A percentile compares a stretch with the other conserved stretches of the same genome.
These are phyloP conservation scores for Hirudo medicinalis DNA, from an alignment of 1,140 invertebrate species.

Conservation along the genomic window DNA sequence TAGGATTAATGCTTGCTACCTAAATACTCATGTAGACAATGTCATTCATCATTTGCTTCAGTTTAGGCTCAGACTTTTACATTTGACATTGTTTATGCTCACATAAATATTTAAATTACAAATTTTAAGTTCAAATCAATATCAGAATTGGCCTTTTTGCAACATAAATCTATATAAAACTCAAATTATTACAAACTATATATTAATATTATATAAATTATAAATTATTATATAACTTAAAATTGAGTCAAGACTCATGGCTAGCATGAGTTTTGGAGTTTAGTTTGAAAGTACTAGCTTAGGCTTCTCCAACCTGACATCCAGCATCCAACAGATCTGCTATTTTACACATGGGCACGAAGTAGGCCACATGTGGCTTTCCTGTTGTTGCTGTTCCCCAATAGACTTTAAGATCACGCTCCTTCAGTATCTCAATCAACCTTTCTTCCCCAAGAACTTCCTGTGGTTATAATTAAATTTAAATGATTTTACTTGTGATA, in stretches of 20 bases:
- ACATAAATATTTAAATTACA: background rate
- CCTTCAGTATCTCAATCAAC: slow-evolving; percentile 64
- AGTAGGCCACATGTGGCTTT: slow-evolving; percentile 94
- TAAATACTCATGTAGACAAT: too few species aligned
- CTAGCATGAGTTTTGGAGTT: too few species aligned
- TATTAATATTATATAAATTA: too few species aligned
- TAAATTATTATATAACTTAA: too few species aligned
- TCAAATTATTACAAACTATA: too few species aligned
- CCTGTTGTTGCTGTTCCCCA: slow-evolving; percentile 99
- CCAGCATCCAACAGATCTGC: slow-evolving; percentile 90
- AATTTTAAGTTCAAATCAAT: background rate
- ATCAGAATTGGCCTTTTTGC: background rate
- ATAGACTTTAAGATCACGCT: slow-evolving; percentile 81
- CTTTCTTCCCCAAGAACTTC: slow-evolving; percentile 91
- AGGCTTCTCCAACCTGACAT: slow-evolving; percentile 55
- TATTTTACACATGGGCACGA: slow-evolving; percentile 97
- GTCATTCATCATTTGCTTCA: too few species aligned
- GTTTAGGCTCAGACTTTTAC: too few species aligned
- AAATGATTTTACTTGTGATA: background rate
- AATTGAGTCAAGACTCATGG: too few species aligned
- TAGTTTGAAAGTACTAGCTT: background rate
- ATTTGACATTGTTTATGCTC: too few species aligned
- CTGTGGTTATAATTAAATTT: slow-evolving; percentile 40
- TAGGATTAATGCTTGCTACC: too few species aligned
- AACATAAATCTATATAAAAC: background rate